Percentiles rank a stretch among this genome's conserved stretches.
These are phyloP conservation scores for Pagetopsis macropterus DNA, from an alignment of 2,797 vertebrate genomes.

Conservation along the genomic window DNA sequence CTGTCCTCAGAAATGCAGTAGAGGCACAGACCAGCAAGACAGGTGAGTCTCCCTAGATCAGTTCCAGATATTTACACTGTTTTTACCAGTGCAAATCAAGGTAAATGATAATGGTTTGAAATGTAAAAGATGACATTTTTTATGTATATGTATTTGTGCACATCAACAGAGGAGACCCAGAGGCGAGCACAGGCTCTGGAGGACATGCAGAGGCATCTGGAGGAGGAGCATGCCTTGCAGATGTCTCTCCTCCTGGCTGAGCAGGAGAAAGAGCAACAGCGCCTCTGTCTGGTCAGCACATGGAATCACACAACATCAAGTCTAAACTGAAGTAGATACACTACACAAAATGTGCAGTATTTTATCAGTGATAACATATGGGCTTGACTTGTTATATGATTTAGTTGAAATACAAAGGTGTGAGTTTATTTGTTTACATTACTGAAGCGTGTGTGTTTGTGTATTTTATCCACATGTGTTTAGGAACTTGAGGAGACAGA, in stretches of 20 bases:
- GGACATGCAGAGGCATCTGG: conserved; percentile 89
- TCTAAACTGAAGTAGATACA: not conserved
- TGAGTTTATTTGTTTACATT: not conserved
- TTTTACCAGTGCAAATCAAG: not conserved
- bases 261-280: conserved; percentile 91
- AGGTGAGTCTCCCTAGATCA: conserved; percentile 49
- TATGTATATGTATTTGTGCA: conserved; percentile 21
- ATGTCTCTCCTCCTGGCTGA: conserved; percentile 90
- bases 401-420: not conserved
- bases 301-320: conserved; percentile 18
- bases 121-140: not conserved
- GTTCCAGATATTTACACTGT: not conserved
- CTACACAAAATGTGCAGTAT: not conserved
- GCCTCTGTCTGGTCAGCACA: conserved; percentile 85
- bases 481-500: conserved; percentile 76
- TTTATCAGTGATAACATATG: not conserved
- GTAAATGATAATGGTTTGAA: not conserved
- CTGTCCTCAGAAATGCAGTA: conserved; percentile 64
- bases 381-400: not conserved
- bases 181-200: conserved; percentile 87
- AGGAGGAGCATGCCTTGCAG: conserved; percentile 91
- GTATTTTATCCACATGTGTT: conserved; percentile 17
- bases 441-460: not conserved
- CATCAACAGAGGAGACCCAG: conserved; percentile 79
- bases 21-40: conserved; percentile 62